A percentile compares a stretch with the other conserved stretches of the same genome.
phyloP scores from a whole-genome alignment of 2,888 invertebrate species.

The Esperia sulphurella region DNA sequence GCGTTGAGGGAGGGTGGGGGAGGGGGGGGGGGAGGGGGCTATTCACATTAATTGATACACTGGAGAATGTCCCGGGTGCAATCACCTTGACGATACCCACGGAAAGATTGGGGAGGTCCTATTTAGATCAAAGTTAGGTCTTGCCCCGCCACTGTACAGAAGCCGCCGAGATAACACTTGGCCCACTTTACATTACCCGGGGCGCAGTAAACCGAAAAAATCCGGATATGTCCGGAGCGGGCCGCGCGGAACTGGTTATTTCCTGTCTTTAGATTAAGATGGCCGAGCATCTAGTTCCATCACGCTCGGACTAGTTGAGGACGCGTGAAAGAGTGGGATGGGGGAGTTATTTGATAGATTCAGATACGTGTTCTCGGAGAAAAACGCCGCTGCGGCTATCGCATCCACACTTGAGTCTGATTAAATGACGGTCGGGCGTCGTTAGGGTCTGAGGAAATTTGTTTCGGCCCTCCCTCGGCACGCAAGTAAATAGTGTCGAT shows the following conservation, averaged over 20 bases:
- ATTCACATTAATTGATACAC: too few species aligned
- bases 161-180: not conserved
- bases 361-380: constrained; percentile 31
- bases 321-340: constrained; percentile 13
- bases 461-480: constrained; percentile 35
- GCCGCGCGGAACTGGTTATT: constrained; percentile 55
- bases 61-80: too few species aligned
- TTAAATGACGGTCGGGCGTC: constrained; percentile 59
- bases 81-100: too few species aligned
- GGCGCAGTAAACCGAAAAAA: constrained; percentile 51
- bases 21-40: too few species aligned
- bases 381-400: constrained; percentile 38
- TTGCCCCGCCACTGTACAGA: too few species aligned
- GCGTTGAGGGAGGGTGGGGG: too few species aligned
- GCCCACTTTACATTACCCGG: constrained; percentile 32
- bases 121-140: not conserved
- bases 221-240: constrained; percentile 47
- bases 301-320: constrained; percentile 5
- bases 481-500: constrained; percentile 39
- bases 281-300: constrained; percentile 24
- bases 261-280: constrained; percentile 51
- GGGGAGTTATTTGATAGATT: constrained; percentile 43
- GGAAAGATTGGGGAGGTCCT: too few species aligned
- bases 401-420: constrained; percentile 64
- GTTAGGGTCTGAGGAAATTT: constrained; percentile 54